Conservation (phyloP, 2,797 vertebrate genomes). For the Onychomys torridus region DNA sequence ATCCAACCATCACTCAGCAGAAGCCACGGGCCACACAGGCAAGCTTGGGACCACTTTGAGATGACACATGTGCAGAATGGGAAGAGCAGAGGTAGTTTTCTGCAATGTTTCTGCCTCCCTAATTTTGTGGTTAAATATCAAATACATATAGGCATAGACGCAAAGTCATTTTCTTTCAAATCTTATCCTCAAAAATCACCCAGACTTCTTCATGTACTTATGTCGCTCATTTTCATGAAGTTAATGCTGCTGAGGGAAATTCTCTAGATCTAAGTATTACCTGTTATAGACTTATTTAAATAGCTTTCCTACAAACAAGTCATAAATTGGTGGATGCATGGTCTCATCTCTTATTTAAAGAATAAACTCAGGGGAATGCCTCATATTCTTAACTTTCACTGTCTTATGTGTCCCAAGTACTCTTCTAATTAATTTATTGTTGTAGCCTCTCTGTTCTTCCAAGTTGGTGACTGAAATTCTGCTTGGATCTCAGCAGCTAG, state of each 20-base stretch:
- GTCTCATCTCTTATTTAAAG: slow-evolving; percentile 41
- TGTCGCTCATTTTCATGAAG: neutral
- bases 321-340: neutral
- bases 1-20: slow-evolving; percentile 6
- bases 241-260: neutral
- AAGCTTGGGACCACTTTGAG: slow-evolving; percentile 21
- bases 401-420: neutral
- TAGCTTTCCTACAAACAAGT: neutral
- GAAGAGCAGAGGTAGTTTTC: neutral
- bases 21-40: neutral
- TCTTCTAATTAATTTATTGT: slow-evolving; percentile 1
- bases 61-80: neutral
- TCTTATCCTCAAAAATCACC: slow-evolving; percentile 26
- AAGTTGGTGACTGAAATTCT: neutral
- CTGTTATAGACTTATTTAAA: neutral
- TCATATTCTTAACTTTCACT: neutral
- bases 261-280: neutral
- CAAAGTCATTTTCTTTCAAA: slow-evolving; percentile 17
- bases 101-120: neutral
- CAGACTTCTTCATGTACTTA: neutral
- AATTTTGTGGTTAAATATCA: slow-evolving; percentile 22
- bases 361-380: neutral
- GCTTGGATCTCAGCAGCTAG: neutral
- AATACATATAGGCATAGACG: neutral
- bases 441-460: neutral